These are phyloP conservation scores for Struthidea cinerea DNA, from an alignment of 2,113 vertebrate species.

Conservation along the genomic window DNA sequence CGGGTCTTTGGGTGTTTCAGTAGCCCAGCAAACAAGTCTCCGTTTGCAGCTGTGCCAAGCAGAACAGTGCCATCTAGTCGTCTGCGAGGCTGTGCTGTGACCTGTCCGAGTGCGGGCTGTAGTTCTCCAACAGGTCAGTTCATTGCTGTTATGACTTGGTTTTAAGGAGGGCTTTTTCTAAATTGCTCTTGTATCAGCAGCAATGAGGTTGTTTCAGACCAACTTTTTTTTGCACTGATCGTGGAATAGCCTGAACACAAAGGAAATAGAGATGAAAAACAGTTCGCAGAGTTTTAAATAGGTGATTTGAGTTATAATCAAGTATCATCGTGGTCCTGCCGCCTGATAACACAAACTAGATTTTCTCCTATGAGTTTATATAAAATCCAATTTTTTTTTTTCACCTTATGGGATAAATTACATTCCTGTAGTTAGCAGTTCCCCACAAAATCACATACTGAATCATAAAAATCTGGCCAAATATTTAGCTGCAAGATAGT, in stretches of 20 bases:
- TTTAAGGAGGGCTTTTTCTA: background rate
- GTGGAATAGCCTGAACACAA: background rate
- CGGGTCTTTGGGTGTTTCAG: background rate
- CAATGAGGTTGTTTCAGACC: background rate
- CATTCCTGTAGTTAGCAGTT: background rate
- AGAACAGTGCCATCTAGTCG: slow-evolving; percentile 14
- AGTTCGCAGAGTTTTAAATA: background rate
- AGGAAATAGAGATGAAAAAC: background rate
- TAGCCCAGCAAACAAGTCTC: background rate
- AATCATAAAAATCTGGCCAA: background rate
- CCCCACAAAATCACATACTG: background rate
- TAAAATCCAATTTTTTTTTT: background rate
- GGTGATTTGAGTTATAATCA: background rate
- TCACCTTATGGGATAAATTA: background rate
- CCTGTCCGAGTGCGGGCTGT: background rate
- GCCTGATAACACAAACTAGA: background rate
- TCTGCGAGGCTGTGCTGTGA: rapidly evolving
- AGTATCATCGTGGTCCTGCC: no score
- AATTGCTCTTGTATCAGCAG: background rate
- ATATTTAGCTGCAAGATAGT: background rate
- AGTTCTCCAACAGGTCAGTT: background rate
- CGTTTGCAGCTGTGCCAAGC: background rate
- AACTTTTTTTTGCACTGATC: background rate
- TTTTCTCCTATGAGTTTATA: background rate
- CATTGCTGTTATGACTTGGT: background rate